These are phyloP conservation scores for Steinernema scapterisci DNA, from an alignment of 2,888 invertebrate species.

Conservation along the genomic window DNA sequence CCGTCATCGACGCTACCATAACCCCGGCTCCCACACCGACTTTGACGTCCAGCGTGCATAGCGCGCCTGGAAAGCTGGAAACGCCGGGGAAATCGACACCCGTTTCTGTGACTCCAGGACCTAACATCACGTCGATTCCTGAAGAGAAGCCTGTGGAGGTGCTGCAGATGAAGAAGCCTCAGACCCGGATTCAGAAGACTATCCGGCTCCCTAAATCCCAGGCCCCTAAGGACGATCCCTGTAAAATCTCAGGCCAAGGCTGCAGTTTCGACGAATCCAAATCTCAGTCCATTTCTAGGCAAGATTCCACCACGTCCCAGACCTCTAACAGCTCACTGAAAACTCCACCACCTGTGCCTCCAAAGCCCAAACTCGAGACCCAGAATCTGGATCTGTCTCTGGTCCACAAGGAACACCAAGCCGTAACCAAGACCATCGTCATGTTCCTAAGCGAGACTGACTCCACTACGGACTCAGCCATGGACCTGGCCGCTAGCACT, in stretches of 20 bases:
- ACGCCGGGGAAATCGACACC: neutral
- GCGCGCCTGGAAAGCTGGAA: slow-evolving; percentile 11
- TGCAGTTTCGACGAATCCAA: too few species aligned
- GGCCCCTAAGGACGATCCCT: too few species aligned
- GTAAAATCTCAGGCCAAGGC: too few species aligned
- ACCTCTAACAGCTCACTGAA: neutral
- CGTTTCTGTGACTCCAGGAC: neutral
- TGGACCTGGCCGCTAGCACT: slow-evolving; percentile 4
- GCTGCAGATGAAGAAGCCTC: neutral
- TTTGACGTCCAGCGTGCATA: neutral
- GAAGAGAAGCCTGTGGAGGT: neutral
- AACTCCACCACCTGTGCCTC: neutral
- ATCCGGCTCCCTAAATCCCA: neutral
- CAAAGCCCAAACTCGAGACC: neutral
- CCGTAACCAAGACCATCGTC: slow-evolving; percentile 40
- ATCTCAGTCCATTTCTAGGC: too few species aligned
- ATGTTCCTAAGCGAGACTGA: slow-evolving; percentile 35
- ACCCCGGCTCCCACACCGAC: slow-evolving; percentile 3
- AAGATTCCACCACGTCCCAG: too few species aligned
- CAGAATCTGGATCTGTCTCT: neutral
- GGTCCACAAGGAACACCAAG: slow-evolving; percentile 33
- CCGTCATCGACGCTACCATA: slow-evolving; percentile 14
- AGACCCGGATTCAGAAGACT: neutral
- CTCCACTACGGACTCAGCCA: neutral
- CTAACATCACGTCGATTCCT: slow-evolving; percentile 4